Evolutionary conservation across 1,140 invertebrate species (phyloP).

Genomic region (Neuroterus valhalla): DNA sequence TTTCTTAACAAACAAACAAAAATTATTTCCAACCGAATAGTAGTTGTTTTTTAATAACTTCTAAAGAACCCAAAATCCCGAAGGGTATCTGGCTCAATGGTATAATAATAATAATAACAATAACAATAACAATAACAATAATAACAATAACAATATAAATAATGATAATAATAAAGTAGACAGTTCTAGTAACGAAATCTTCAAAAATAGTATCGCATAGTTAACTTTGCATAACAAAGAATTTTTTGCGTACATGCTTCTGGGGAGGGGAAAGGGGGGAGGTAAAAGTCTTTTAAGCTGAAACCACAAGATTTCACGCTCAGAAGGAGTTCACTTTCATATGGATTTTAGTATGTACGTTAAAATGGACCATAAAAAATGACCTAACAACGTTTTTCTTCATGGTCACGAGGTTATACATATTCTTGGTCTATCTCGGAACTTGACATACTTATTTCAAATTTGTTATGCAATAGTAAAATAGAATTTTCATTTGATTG

Average conservation of each 20-base stretch:
- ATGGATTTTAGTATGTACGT: constrained; percentile 30
- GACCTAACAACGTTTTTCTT: constrained; percentile 15
- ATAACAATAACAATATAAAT: too few relatives aligned
- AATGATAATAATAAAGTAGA: not conserved
- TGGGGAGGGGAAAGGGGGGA: constrained; percentile 24
- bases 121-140: too few relatives aligned
- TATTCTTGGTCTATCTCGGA: not conserved
- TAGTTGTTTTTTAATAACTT: too few relatives aligned
- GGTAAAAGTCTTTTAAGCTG: constrained; percentile 29
- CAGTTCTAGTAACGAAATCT: constrained; percentile 3
- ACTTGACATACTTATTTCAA: not conserved
- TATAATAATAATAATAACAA: too few relatives aligned
- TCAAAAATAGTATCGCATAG: not conserved
- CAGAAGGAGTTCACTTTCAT: constrained; percentile 24
- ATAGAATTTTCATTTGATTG: not conserved
- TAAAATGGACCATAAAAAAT: constrained; percentile 31
- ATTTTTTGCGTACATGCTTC: constrained; percentile 7
- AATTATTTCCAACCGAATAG: too few relatives aligned
- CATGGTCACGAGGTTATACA: not conserved
- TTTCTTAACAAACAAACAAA: too few relatives aligned
- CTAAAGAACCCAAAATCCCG: too few relatives aligned
- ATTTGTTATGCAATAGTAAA: not conserved
- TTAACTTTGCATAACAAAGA: constrained; percentile 15
- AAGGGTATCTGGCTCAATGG: not conserved
- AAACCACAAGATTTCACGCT: constrained; percentile 35